A percentile compares a stretch with the other conserved stretches of the same genome.
These are phyloP conservation scores for Melinaea menophilus DNA, from an alignment of 2,888 invertebrate genomes.

Conservation along the genomic window DNA sequence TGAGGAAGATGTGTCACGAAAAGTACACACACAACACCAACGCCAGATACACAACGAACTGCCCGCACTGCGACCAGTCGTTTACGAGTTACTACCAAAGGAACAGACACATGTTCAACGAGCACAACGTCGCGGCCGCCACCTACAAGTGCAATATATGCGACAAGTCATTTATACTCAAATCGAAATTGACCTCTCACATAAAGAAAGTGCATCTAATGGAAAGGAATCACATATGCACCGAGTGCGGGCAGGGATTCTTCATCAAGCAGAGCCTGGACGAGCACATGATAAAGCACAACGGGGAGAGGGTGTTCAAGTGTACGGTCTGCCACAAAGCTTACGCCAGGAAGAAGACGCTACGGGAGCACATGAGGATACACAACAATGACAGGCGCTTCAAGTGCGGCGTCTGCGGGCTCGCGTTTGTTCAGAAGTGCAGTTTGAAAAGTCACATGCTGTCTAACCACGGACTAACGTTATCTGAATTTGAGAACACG, in stretches of 20 bases:
- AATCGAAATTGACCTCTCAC: constrained; percentile 62
- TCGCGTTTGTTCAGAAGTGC: constrained; percentile 63
- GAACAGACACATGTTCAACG: constrained; percentile 61
- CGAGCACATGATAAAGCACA: constrained; percentile 68
- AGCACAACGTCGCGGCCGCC: constrained; percentile 57
- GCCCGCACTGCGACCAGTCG: constrained; percentile 59
- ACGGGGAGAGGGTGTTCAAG: constrained; percentile 60
- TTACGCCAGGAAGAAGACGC: constrained; percentile 64
- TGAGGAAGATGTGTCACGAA: constrained; percentile 59
- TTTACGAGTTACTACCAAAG: constrained; percentile 65
- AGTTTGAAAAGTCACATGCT: constrained; percentile 66
- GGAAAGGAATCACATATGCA: constrained; percentile 65
- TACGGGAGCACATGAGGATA: constrained; percentile 67
- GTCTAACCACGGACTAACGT: constrained; percentile 60
- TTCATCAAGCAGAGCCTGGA: constrained; percentile 64
- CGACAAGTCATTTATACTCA: constrained; percentile 61
- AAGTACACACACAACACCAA: constrained; percentile 61
- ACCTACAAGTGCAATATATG: constrained; percentile 67
- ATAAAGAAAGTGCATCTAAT: constrained; percentile 67
- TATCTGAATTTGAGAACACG: constrained; percentile 53
- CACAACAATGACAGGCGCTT: constrained; percentile 67
- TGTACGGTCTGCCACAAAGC: constrained; percentile 61
- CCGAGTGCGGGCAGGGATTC: constrained; percentile 63
- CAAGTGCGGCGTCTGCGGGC: constrained; percentile 57
- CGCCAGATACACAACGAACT: constrained; percentile 60